Base-by-base conservation (phyloP, 1,140 invertebrate species). In the Drosophila hydei region DNA sequence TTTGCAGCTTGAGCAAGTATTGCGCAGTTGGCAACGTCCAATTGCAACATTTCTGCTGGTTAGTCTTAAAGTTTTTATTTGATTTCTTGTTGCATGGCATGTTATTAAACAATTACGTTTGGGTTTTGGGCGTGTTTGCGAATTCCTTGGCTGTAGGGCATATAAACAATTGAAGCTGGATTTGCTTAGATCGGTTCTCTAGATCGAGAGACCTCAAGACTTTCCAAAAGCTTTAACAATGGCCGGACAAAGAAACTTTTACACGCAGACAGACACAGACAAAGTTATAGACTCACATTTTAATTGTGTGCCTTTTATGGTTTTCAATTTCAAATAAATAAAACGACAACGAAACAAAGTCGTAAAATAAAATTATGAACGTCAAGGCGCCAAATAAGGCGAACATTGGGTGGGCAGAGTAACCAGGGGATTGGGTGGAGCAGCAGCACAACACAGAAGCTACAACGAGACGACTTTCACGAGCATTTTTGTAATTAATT, bases 301-400 rank as follows among this genome's bases (percentile, higher is more conserved):
- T 87, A 87, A 85, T 85, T 85, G 81, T 85, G 55, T 74, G 77
- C 81, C 83, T 85, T 87, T 85, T 85, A 87, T 85, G 80, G 81
- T 60, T 87, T 85, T 87, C 83, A 87, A 85, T 85, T 85, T 85
- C 81, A 85, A 81, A 85, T 84, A 81, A 85, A 85, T 80, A 75
- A 85, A 87, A 87, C 77, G 83, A 85, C 81, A 87, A 74, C 79
- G 65, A 75, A 77, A 74, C 67, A 77, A 64, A 81, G 72, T 88
- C 79, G 78, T 88, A 83, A 88, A 88, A 88, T 72, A 75, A 84
- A 84, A 84, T 84, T 84, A 84, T 84, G 77, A 84, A 84, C 80
- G 80, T 84, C 81, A 84, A 84, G 69, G 81, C 81, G 47, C 80
- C 80, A 84, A 84, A 84, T 87, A 84, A 77, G 80, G 81, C 75